phyloP scores from a whole-genome alignment of 2,797 vertebrate species.

The Antennarius maculatus region DNA sequence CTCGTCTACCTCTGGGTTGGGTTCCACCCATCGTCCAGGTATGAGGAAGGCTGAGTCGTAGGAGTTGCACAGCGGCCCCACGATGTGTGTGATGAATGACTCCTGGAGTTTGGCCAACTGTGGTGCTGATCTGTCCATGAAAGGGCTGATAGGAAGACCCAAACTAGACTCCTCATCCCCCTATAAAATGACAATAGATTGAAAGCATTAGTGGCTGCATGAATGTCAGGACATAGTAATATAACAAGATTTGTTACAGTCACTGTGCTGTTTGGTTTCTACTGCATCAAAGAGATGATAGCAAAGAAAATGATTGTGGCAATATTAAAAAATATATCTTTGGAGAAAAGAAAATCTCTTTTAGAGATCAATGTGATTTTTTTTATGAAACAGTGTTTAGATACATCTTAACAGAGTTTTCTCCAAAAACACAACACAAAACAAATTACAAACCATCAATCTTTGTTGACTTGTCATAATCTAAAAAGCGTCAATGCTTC shows the following conservation, averaged over 20 bases:
- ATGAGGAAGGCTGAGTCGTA: constrained; percentile 94
- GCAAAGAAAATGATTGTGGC: not conserved
- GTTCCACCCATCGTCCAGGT: constrained; percentile 94
- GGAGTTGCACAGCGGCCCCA: constrained; percentile 95
- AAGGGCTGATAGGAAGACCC: constrained; percentile 95
- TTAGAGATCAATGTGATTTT: not conserved
- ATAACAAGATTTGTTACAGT: not conserved
- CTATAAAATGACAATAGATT: constrained; percentile 70
- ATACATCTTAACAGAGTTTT: too few species aligned
- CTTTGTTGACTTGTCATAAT: constrained; percentile 15
- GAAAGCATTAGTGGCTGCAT: not conserved
- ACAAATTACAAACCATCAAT: constrained; percentile 3
- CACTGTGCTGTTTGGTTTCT: not conserved
- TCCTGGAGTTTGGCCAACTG: constrained; percentile 98
- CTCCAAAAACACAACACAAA: too few species aligned
- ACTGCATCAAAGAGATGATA: too few species aligned
- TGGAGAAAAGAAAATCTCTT: too few species aligned
- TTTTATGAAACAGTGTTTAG: not conserved
- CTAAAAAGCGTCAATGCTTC: constrained; percentile 2
- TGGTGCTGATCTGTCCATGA: constrained; percentile 97
- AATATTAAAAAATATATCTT: too few species aligned
- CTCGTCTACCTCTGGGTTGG: constrained; percentile 81
- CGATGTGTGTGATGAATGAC: constrained; percentile 98
- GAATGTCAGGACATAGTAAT: not conserved
- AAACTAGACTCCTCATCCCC: constrained; percentile 96